phyloP scores from a whole-genome alignment of 1,140 invertebrate species.

The Latrodectus geometricus region DNA sequence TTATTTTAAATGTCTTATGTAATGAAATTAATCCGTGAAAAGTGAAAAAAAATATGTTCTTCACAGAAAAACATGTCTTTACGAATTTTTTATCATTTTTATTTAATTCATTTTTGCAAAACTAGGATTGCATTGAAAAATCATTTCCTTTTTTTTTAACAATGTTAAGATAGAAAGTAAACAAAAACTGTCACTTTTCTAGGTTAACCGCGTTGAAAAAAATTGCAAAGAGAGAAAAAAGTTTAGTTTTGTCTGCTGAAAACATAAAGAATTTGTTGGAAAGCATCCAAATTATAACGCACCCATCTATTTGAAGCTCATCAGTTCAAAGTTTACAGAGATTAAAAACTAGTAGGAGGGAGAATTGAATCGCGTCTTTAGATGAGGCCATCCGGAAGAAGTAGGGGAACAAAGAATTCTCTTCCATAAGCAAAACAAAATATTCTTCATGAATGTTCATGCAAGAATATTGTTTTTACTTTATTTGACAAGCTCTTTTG shows the following conservation, averaged over 20 bases:
- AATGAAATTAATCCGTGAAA: too few species aligned
- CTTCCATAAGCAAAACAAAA: too few species aligned
- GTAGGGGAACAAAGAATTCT: too few species aligned
- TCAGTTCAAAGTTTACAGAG: background rate
- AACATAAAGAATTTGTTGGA: background rate
- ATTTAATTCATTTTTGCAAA: too few species aligned
- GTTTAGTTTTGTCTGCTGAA: background rate
- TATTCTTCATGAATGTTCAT: background rate
- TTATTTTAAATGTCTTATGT: too few species aligned
- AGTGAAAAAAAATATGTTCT: too few species aligned
- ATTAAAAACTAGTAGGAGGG: background rate
- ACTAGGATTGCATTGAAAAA: too few species aligned
- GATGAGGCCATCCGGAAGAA: background rate
- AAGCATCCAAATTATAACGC: background rate
- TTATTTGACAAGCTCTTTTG: background rate
- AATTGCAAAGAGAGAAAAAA: background rate
- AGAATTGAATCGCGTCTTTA: background rate
- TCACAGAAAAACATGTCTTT: too few species aligned
- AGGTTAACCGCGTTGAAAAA: background rate
- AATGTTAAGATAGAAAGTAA: background rate
- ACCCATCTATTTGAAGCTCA: background rate
- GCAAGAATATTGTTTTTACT: background rate
- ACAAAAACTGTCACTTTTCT: background rate
- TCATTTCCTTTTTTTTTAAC: too few species aligned
- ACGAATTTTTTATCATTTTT: too few species aligned